Percentiles rank a stretch among this genome's conserved stretches.
phyloP scores from a whole-genome alignment of 2,888 invertebrate genomes.

The Archaeoteleia sp. region DNA sequence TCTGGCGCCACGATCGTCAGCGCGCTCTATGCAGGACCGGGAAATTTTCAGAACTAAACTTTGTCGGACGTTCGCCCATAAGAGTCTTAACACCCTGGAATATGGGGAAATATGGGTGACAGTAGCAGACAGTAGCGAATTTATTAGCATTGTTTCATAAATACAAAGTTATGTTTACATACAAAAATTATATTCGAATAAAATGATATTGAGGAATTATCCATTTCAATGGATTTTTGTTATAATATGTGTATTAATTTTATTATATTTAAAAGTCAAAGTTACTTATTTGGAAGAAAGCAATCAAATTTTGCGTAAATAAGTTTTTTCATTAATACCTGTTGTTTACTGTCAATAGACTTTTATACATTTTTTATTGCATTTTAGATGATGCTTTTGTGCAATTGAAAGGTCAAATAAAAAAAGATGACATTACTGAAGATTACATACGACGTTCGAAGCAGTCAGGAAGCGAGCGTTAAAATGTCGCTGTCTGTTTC shows the following conservation, averaged over 20 bases:
- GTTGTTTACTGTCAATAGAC: not conserved
- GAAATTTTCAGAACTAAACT: too few relatives aligned
- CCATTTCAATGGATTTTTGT: constrained; percentile 68
- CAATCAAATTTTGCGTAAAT: constrained; percentile 70
- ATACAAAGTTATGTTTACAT: constrained; percentile 50
- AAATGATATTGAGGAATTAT: constrained; percentile 68
- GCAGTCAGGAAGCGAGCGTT: constrained; percentile 15
- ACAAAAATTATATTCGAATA: constrained; percentile 47
- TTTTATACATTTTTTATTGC: constrained; percentile 6
- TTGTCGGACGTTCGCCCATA: too few relatives aligned
- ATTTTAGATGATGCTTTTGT: constrained; percentile 70
- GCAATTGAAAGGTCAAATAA: constrained; percentile 62
- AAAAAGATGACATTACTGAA: constrained; percentile 38
- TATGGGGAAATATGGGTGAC: constrained; percentile 3
- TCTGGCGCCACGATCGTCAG: too few relatives aligned
- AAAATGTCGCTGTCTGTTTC: constrained; percentile 5
- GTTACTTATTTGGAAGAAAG: constrained; percentile 71
- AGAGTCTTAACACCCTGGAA: too few relatives aligned
- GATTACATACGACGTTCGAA: constrained; percentile 23
- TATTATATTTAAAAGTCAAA: constrained; percentile 72
- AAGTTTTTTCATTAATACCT: constrained; percentile 4
- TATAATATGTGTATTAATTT: constrained; percentile 65
- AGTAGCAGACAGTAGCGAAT: not conserved
- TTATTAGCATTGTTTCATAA: constrained; percentile 28
- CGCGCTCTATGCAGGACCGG: too few relatives aligned